A percentile compares a stretch with the other conserved stretches of the same genome.
Evolutionary conservation across 2,113 vertebrate species (phyloP).

Genomic region (Eulemur rufifrons): DNA sequence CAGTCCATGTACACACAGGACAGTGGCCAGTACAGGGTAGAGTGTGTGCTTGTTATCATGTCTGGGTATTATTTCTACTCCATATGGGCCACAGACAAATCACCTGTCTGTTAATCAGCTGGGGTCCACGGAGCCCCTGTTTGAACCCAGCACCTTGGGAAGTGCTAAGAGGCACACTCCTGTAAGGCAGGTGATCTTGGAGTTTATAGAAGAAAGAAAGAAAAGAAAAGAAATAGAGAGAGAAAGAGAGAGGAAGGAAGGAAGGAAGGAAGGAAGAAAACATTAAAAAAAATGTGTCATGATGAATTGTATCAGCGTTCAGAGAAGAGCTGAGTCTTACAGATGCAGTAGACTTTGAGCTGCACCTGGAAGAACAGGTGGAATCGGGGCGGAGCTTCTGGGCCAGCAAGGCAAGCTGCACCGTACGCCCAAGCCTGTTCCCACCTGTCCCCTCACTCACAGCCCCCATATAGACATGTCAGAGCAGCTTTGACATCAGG

Average conservation of each 20-base stretch:
- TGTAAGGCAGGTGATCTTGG: not conserved
- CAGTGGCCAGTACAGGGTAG: fast-evolving
- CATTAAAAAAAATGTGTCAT: not conserved
- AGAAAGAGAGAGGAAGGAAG: too few relatives aligned
- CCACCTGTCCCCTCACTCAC: not conserved
- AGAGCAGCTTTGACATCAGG: not conserved
- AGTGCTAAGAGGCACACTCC: not conserved
- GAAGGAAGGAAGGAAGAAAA: not conserved
- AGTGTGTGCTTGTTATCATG: fast-evolving
- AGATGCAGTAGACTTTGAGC: not conserved
- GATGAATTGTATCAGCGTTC: not conserved
- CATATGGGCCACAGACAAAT: too few relatives aligned
- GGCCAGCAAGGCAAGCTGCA: fast-evolving
- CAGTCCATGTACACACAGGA: too few relatives aligned
- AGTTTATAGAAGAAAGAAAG: not conserved
- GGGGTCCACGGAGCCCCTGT: not conserved
- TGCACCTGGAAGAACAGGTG: not conserved
- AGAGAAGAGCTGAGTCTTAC: not conserved
- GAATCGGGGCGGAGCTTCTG: not conserved
- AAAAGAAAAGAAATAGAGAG: not conserved
- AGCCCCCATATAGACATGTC: not conserved
- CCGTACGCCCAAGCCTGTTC: fast-evolving
- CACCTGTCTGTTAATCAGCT: not conserved
- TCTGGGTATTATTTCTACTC: not conserved
- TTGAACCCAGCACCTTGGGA: not conserved